Conservation (phyloP, 2,113 vertebrate species). For the Oncorhynchus gorbuscha region DNA sequence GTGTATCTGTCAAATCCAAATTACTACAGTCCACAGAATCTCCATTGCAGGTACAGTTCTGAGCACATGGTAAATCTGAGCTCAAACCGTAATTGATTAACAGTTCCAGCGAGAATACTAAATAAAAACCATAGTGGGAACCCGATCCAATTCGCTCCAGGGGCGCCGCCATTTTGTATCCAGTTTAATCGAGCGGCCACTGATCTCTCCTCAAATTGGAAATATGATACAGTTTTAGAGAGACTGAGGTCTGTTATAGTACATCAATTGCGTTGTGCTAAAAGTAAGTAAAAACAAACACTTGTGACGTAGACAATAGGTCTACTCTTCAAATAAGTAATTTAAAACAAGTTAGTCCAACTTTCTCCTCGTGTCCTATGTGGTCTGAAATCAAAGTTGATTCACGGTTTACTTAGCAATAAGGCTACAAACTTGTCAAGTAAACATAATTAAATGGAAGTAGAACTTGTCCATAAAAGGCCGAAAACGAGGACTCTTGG, state of each 20-base stretch:
- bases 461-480: slow-evolving; percentile 43
- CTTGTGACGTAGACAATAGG: not conserved
- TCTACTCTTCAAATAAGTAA: slow-evolving; percentile 8
- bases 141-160: slow-evolving; percentile 72
- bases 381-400: slow-evolving; percentile 59
- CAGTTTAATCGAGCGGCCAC: slow-evolving; percentile 70
- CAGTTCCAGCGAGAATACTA: slow-evolving; percentile 63
- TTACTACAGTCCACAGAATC: slow-evolving; percentile 82
- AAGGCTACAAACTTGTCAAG: slow-evolving; percentile 16
- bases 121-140: slow-evolving; percentile 62
- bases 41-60: slow-evolving; percentile 80
- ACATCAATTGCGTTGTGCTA: slow-evolving; percentile 32
- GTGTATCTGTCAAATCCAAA: slow-evolving; percentile 73
- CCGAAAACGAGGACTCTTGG: slow-evolving; percentile 24
- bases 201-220: slow-evolving; percentile 58
- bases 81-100: slow-evolving; percentile 37
- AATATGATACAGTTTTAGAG: slow-evolving; percentile 36
- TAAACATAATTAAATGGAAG: slow-evolving; percentile 16
- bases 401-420: slow-evolving; percentile 34
- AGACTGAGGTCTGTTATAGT: slow-evolving; percentile 11
- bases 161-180: slow-evolving; percentile 93
- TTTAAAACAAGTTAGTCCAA: slow-evolving; percentile 48
- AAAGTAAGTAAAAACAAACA: not conserved
- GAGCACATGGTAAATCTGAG: slow-evolving; percentile 68
- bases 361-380: slow-evolving; percentile 39